Base-by-base conservation (phyloP, 2,797 vertebrate genomes). In the Chanos chanos region DNA sequence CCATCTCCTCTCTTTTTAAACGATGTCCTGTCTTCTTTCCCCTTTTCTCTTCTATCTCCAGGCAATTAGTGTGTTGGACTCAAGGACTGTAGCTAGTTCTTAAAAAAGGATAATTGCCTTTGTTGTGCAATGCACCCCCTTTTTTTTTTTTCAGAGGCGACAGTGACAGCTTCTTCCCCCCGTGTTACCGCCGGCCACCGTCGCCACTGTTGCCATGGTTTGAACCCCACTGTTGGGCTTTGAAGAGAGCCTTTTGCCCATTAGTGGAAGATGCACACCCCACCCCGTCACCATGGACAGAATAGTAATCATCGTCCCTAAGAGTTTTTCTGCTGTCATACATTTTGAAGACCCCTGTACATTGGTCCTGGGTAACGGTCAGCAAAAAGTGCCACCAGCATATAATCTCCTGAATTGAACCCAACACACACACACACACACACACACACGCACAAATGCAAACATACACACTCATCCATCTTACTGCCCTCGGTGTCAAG, bases 41-140 rank as follows among this genome's bases (percentile, higher is more conserved):
- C 56, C 77, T 73, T 71, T 70, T 69, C 62, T 72, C 74, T 74
- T 71, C 72, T 73, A 75, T 78, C 70, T 85, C 75, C 60, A 70
- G 70, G 76, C 81, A 87, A 87, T 88, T 83, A 88, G 82, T 74
- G 77, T 78, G 78, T 85, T 77, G 80, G 80, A 73, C 68, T 73
- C 74, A 81, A 78, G 79, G 77, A 81, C 81, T 71, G 64, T 71
- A 74, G 73, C 61, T 49, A 37, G 68, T 73, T 76, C 71, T 78
- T 75, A 72, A 72, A 72, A 75, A 71, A 71, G 78, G 70, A 76
- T 86, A 85, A 85, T 87, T 86, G 77, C 70, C 77, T 71, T 83
- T 84, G 77, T 83, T 83, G 81, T 81, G 74, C 66, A 57, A 71
- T 58, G 65, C 60, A 43, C 27, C 62, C 47, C 54, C 15, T 44